These are phyloP conservation scores for Sogatella furcifera DNA, from an alignment of 1,140 invertebrate species.

Conservation along the genomic window DNA sequence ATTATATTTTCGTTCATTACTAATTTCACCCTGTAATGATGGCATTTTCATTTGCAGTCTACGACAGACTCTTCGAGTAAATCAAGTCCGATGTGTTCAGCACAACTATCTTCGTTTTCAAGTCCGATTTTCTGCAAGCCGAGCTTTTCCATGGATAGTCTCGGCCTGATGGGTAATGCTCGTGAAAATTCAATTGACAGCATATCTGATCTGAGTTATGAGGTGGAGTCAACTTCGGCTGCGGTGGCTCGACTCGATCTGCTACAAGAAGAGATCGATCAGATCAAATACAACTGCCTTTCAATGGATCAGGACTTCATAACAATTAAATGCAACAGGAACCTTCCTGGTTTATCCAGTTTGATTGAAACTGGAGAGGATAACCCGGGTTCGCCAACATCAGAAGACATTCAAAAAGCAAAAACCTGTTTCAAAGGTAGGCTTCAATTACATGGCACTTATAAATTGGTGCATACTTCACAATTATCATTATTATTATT, in stretches of 20 bases:
- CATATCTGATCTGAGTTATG: slow-evolving; percentile 27
- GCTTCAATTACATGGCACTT: too few species aligned
- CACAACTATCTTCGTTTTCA: not conserved
- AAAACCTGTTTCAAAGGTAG: slow-evolving; percentile 21
- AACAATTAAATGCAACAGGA: slow-evolving; percentile 25
- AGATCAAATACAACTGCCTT: slow-evolving; percentile 26
- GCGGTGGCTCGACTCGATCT: slow-evolving; percentile 21
- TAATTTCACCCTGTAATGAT: too few species aligned
- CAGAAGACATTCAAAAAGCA: slow-evolving; percentile 18
- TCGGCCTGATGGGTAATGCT: slow-evolving; percentile 4
- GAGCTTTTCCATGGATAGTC: slow-evolving; percentile 14
- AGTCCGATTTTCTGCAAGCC: slow-evolving; percentile 1
- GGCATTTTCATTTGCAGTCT: not conserved
- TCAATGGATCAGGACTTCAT: slow-evolving; percentile 28
- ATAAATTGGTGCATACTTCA: too few species aligned
- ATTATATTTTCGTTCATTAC: too few species aligned
- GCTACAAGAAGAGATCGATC: slow-evolving; percentile 26
- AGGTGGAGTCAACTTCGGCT: slow-evolving; percentile 15
- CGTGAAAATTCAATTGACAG: slow-evolving; percentile 25
- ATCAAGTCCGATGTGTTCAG: not conserved
- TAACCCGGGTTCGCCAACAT: not conserved
- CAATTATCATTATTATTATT: too few species aligned
- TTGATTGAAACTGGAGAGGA: slow-evolving; percentile 14
- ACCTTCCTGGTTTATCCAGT: slow-evolving; percentile 24
- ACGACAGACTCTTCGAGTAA: not conserved